A percentile compares a stretch with the other conserved stretches of the same genome.
phyloP scores from a whole-genome alignment of 2,888 invertebrate genomes.

The Ellobium chinense region DNA sequence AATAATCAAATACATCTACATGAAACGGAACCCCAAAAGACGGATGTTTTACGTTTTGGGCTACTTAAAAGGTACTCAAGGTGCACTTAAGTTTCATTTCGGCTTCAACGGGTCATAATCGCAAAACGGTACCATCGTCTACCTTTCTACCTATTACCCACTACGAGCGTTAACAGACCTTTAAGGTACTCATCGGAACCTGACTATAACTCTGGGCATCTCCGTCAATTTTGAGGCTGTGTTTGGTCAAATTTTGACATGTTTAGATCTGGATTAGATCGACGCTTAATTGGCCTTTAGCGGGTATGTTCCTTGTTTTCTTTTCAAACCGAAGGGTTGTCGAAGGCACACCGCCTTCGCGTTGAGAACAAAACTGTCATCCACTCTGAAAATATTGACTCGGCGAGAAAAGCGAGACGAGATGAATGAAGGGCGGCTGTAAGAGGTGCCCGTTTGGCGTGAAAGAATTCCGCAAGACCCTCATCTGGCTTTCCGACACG shows the following conservation, averaged over 20 bases:
- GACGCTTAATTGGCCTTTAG: constrained; percentile 25
- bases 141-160: too few relatives aligned
- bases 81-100: too few relatives aligned
- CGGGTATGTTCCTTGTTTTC: constrained; percentile 7
- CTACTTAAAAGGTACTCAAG: too few relatives aligned
- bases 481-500: not conserved
- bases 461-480: constrained; percentile 4
- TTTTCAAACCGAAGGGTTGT: not conserved
- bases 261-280: constrained; percentile 21
- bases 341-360: not conserved
- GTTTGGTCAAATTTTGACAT: constrained; percentile 14
- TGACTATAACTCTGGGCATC: too few relatives aligned
- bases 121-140: too few relatives aligned
- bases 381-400: constrained; percentile 37
- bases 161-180: too few relatives aligned
- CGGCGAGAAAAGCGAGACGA: not conserved
- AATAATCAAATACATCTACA: too few relatives aligned
- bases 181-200: too few relatives aligned
- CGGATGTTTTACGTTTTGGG: too few relatives aligned
- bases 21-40: too few relatives aligned
- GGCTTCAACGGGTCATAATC: too few relatives aligned
- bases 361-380: constrained; percentile 26
- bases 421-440: not conserved
- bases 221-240: too few relatives aligned
- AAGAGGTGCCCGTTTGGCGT: constrained; percentile 25